These are phyloP conservation scores for Theonella swinhoei DNA, from an alignment of 37 sponge, comb jelly and placozoan species.

Conservation along the genomic window DNA sequence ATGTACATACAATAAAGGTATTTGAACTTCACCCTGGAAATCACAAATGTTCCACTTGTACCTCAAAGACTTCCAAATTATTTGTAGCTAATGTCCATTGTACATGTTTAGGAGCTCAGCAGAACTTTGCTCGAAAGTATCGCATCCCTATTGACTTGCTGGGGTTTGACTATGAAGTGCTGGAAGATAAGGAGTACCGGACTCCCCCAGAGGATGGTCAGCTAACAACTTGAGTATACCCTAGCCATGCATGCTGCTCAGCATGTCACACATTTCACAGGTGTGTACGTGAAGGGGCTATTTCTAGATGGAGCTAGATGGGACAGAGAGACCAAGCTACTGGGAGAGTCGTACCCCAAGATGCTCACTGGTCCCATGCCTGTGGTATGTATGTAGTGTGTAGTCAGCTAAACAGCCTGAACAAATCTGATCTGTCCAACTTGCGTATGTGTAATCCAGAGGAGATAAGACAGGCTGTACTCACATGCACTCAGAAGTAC, in stretches of 20 bases:
- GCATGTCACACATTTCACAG: constrained; percentile 18
- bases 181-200: constrained; percentile 87
- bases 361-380: constrained; percentile 97
- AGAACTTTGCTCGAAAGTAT: constrained; percentile 98
- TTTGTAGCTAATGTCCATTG: too few species aligned
- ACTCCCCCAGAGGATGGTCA: constrained; percentile 95
- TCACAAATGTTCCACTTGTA: too few species aligned
- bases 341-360: constrained; percentile 97
- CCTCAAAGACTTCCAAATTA: too few species aligned
- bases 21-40: too few species aligned
- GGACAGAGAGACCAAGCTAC: constrained; percentile 86
- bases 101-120: constrained; percentile 92
- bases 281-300: constrained; percentile 94
- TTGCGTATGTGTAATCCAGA: too few species aligned
- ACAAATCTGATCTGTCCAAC: too few species aligned
- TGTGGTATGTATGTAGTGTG: constrained; percentile 67
- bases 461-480: too few species aligned
- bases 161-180: constrained; percentile 95
- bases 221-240: constrained; percentile 9
- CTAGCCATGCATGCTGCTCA: background rate
- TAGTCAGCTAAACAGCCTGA: too few species aligned
- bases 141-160: constrained; percentile 98
- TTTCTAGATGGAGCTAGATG: constrained; percentile 98
- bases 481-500: too few species aligned
- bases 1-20: background rate